Evolutionary conservation across 2,888 invertebrate genomes (phyloP).

Genomic region (Clistopyga incitator): DNA sequence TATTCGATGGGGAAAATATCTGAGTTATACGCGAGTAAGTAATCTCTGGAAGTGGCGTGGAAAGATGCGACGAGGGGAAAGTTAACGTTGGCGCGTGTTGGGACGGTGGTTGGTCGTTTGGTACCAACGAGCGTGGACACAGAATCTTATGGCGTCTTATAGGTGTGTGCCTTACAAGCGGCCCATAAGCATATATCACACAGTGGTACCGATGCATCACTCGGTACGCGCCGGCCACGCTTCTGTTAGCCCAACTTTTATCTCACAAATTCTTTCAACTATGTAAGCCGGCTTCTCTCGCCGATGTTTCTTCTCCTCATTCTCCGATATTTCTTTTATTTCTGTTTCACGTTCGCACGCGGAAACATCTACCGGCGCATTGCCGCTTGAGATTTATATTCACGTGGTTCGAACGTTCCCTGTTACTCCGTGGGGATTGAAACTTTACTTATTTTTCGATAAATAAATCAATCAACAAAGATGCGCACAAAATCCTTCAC

Average conservation of each 20-base stretch:
- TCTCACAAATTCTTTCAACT: constrained; percentile 34
- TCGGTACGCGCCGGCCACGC: constrained; percentile 46
- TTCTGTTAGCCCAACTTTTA: constrained; percentile 70
- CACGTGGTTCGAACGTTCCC: constrained; percentile 33
- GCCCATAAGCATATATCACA: constrained; percentile 73
- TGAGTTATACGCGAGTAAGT: neutral
- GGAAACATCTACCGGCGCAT: constrained; percentile 65
- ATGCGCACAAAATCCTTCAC: neutral
- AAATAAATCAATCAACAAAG: constrained; percentile 45
- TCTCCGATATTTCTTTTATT: constrained; percentile 48
- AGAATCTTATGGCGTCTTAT: constrained; percentile 9
- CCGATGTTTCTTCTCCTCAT: constrained; percentile 56
- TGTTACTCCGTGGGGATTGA: constrained; percentile 16
- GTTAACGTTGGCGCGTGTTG: constrained; percentile 20
- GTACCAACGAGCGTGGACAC: neutral
- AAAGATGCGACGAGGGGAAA: constrained; percentile 27
- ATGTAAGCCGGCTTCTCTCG: constrained; percentile 23
- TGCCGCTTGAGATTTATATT: constrained; percentile 68
- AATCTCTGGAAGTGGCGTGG: neutral
- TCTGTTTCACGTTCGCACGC: constrained; percentile 59
- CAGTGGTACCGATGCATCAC: constrained; percentile 72
- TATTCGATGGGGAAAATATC: constrained; percentile 10
- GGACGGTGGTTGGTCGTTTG: neutral
- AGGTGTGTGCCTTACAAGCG: constrained; percentile 34
- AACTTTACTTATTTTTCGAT: neutral